A percentile compares a stretch with the other conserved stretches of the same genome.
Evolutionary conservation across 2,113 vertebrate genomes (phyloP).

Genomic region (Hippolais icterina): DNA sequence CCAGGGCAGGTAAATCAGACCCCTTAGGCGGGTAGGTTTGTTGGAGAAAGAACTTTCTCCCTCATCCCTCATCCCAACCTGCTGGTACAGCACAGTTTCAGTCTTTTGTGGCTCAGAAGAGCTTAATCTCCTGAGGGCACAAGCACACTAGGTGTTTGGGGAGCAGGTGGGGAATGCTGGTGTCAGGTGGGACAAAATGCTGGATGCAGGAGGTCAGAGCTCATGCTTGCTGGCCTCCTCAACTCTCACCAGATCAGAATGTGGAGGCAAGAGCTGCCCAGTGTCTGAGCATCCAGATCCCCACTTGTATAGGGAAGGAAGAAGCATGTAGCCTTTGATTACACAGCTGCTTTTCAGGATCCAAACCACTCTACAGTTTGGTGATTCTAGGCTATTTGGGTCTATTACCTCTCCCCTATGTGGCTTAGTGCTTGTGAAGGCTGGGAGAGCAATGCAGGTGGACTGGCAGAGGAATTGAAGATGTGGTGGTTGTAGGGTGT

Average conservation of each 20-base stretch:
- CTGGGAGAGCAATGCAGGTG: background rate
- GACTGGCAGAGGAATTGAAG: background rate
- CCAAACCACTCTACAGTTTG: background rate
- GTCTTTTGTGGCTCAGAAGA: background rate
- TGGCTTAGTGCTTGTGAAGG: background rate
- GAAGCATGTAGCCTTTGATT: background rate
- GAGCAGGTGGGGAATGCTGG: rapidly evolving
- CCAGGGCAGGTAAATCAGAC: background rate
- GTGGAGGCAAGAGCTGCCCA: background rate
- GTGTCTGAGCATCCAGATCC: background rate
- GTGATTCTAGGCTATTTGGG: background rate
- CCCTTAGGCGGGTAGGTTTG: background rate
- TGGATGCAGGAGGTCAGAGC: background rate
- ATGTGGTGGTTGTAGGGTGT: background rate
- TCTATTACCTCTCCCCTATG: background rate
- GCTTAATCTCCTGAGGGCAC: background rate
- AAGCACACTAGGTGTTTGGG: background rate
- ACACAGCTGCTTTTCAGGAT: background rate
- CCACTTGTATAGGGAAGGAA: background rate
- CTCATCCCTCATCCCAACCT: background rate
- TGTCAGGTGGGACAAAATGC: background rate
- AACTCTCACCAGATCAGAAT: background rate
- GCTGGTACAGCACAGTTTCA: background rate
- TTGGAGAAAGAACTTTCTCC: background rate
- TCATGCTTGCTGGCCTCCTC: background rate